Evolutionary conservation across 2,888 invertebrate species (phyloP).

Genomic region (Perizoma flavofasciatum): DNA sequence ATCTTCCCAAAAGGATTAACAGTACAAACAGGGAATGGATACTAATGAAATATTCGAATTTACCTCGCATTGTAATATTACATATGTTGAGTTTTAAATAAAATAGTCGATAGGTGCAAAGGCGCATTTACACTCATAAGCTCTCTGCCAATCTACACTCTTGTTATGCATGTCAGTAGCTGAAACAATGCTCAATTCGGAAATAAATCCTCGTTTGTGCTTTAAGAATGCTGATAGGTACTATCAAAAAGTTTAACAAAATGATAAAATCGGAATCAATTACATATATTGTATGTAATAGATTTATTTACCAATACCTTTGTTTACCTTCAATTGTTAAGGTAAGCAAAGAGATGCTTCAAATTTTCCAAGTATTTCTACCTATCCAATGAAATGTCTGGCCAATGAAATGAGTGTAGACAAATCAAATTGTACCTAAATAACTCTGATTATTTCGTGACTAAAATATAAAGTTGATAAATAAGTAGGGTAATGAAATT

Average conservation of each 20-base stretch:
- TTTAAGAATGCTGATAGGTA: too few relatives aligned
- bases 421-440: neutral
- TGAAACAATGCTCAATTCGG: conserved; percentile 10
- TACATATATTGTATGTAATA: neutral
- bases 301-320: neutral
- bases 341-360: neutral
- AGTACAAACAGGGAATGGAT: conserved; percentile 23
- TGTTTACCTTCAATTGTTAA: neutral
- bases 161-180: conserved; percentile 8
- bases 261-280: neutral
- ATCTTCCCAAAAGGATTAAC: conserved; percentile 34
- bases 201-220: conserved; percentile 3
- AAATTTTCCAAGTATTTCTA: neutral
- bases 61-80: neutral
- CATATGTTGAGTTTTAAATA: conserved; percentile 2
- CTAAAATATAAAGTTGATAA: neutral
- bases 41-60: conserved; percentile 5
- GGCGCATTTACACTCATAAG: too few relatives aligned
- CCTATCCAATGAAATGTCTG: too few relatives aligned
- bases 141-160: too few relatives aligned
- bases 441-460: neutral
- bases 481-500: neutral
- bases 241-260: too few relatives aligned
- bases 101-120: neutral
- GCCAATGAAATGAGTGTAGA: neutral